Percentiles rank a stretch among this genome's conserved stretches.
Evolutionary conservation across 2,797 vertebrate species (phyloP).

Genomic region (Darevskia nairensis): DNA sequence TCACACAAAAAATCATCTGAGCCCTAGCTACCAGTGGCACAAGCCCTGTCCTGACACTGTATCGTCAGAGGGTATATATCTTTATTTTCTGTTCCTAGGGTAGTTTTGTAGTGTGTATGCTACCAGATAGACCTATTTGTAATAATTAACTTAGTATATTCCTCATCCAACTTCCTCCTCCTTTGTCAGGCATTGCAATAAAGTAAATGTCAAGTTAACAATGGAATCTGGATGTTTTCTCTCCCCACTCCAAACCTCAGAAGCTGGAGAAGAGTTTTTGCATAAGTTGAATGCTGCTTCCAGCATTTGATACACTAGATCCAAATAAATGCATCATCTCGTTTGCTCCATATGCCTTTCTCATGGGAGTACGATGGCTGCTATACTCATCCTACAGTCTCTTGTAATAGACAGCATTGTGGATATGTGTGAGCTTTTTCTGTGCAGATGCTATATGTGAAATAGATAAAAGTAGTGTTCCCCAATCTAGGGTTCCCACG

Average conservation of each 20-base stretch:
- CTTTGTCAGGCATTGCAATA: neutral
- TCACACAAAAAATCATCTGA: no score
- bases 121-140: neutral
- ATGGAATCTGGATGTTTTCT: no score
- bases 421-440: neutral
- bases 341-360: neutral
- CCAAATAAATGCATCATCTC: no score
- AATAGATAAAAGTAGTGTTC: neutral
- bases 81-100: neutral
- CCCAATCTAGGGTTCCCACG: no score
- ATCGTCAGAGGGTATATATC: neutral
- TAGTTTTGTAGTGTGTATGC: neutral
- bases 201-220: neutral
- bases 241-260: no score
- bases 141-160: neutral
- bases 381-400: neutral
- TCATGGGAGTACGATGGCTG: no score
- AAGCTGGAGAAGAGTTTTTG: no score
- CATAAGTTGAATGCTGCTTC: neutral
- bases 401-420: neutral
- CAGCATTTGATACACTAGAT: no score
- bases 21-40: no score
- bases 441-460: neutral
- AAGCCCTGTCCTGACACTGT: no score
- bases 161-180: neutral